Evolutionary conservation across 1,140 invertebrate genomes (phyloP).

Genomic region (Trissolcus basalis): DNA sequence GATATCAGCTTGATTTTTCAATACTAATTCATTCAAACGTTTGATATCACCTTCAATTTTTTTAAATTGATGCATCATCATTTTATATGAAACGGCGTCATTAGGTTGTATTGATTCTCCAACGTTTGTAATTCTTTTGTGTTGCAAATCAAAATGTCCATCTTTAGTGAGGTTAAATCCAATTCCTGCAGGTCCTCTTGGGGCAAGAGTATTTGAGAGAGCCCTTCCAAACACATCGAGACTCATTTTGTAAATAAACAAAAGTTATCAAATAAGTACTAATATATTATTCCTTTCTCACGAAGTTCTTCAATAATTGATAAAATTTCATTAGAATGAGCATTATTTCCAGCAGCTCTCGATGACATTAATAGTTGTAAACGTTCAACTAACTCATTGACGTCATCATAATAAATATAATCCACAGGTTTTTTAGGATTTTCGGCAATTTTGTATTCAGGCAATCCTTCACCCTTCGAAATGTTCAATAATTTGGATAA

Average conservation of each 20-base stretch:
- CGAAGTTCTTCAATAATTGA: background rate
- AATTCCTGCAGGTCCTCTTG: too few relatives aligned
- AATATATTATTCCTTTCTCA: conserved; percentile 6
- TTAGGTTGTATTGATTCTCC: too few relatives aligned
- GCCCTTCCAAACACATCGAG: conserved; percentile 3
- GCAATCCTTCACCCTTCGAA: background rate
- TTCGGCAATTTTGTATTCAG: too few relatives aligned
- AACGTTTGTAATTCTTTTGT: too few relatives aligned
- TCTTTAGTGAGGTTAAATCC: too few relatives aligned
- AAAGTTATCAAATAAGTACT: conserved; percentile 19
- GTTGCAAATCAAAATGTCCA: too few relatives aligned
- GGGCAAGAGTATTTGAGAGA: too few relatives aligned
- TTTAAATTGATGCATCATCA: too few relatives aligned
- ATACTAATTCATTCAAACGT: too few relatives aligned
- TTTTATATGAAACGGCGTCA: too few relatives aligned
- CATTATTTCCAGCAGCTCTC: conserved; percentile 60
- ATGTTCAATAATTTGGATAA: background rate
- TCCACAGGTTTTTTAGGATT: conserved; percentile 20
- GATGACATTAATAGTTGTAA: conserved; percentile 63
- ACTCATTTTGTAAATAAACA: background rate
- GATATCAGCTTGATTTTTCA: too few relatives aligned
- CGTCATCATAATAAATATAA: conserved; percentile 66
- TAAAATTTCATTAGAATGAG: background rate
- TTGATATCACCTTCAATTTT: too few relatives aligned
- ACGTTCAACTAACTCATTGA: conserved; percentile 66